These are phyloP conservation scores for Euspilapteryx auroguttella DNA, from an alignment of 2,888 invertebrate species.

Conservation along the genomic window DNA sequence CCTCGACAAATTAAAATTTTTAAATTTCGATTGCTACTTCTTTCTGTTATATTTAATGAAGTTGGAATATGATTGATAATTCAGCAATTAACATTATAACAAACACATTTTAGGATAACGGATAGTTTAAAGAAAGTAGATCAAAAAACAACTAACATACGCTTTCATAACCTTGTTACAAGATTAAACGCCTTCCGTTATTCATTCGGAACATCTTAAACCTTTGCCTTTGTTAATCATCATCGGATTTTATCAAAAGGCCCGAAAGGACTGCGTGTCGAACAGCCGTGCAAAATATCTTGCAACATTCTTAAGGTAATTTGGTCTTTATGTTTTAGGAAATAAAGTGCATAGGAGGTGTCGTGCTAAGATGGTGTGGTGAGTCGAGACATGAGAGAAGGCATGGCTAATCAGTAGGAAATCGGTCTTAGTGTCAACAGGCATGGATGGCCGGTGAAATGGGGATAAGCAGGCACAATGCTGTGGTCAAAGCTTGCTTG, in stretches of 20 bases:
- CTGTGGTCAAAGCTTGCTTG: constrained; percentile 22
- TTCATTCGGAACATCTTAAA: constrained; percentile 1
- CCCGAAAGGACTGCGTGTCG: constrained; percentile 11
- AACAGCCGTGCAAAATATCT: too few species aligned
- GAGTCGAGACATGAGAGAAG: constrained; percentile 28
- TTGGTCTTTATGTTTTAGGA: too few species aligned
- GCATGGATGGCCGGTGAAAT: constrained; percentile 42
- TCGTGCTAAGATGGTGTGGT: constrained; percentile 12
- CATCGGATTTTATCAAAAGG: constrained; percentile 20
- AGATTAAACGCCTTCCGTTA: background rate
- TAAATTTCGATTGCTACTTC: too few species aligned
- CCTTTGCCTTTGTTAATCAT: constrained; percentile 4
- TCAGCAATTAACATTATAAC: too few species aligned
- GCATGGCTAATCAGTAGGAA: constrained; percentile 40
- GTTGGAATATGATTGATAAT: too few species aligned
- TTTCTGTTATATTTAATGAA: too few species aligned
- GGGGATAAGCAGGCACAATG: constrained; percentile 18
- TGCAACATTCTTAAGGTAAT: too few species aligned
- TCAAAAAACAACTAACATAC: background rate
- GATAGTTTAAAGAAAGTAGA: background rate
- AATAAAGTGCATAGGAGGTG: too few species aligned
- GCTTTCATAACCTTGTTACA: background rate
- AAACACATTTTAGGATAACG: too few species aligned
- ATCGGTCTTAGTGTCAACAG: constrained; percentile 56
- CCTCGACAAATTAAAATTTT: too few species aligned